A percentile compares a stretch with the other conserved stretches of the same genome.
phyloP scores from a whole-genome alignment of 1,140 invertebrate species.

The Paralvinella palmiformis region DNA sequence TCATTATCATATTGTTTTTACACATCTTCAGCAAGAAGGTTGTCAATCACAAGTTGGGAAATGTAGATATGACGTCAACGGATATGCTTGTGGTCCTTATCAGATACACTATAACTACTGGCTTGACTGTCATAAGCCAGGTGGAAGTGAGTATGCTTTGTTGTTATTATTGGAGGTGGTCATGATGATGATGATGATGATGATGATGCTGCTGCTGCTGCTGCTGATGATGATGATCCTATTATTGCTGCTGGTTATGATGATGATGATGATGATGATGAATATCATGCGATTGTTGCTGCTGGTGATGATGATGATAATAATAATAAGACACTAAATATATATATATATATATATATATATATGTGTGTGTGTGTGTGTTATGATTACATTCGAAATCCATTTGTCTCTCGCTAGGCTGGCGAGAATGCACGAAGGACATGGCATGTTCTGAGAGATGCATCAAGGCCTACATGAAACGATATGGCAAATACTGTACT shows the following conservation, averaged over 20 bases:
- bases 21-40: no score
- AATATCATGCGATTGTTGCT: not conserved
- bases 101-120: no score
- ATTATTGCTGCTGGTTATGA: no score
- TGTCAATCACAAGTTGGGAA: no score
- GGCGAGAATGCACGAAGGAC: conserved; percentile 18
- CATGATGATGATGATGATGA: not conserved
- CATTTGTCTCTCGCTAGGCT: conserved; percentile 5
- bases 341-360: not conserved
- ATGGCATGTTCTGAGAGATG: conserved; percentile 23
- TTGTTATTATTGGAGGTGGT: not conserved
- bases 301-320: conserved; percentile 14
- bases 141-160: no score
- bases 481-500: conserved; percentile 17
- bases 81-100: no score
- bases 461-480: conserved; percentile 21
- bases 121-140: no score
- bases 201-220: no score
- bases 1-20: no score
- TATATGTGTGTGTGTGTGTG: not conserved
- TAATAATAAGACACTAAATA: conserved; percentile 29
- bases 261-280: not conserved
- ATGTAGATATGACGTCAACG: no score
- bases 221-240: no score
- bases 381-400: not conserved